A percentile compares a stretch with the other conserved stretches of the same genome.
Conservation (phyloP, 1,140 invertebrate species). For the Bombus waltoni region DNA sequence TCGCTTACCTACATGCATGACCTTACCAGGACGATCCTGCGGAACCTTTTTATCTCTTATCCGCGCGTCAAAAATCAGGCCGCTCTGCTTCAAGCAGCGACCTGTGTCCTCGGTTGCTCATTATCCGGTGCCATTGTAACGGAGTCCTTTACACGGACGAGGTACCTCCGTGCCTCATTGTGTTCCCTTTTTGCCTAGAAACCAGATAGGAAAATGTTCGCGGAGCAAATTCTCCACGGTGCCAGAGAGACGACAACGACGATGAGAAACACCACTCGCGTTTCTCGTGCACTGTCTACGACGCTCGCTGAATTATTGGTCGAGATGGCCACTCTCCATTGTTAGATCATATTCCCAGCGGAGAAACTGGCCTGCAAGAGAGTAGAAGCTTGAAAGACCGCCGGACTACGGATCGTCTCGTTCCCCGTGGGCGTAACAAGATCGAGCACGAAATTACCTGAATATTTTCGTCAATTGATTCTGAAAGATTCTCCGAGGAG, state of each 20-base stretch:
- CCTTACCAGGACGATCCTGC: too few species aligned
- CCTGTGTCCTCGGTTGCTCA: not conserved
- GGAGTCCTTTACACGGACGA: not conserved
- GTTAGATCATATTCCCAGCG: slow-evolving; percentile 53
- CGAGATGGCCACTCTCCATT: slow-evolving; percentile 59
- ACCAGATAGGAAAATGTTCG: not conserved
- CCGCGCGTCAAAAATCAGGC: too few species aligned
- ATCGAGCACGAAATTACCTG: slow-evolving; percentile 40
- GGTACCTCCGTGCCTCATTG: not conserved
- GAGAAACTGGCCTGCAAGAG: not conserved
- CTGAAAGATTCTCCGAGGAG: not conserved
- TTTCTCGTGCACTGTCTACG: slow-evolving; percentile 27
- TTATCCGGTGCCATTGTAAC: not conserved
- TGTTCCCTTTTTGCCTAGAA: not conserved
- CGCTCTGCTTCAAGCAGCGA: too few species aligned
- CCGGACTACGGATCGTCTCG: not conserved
- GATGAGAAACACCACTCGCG: not conserved
- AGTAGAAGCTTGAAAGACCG: not conserved
- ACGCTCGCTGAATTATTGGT: slow-evolving; percentile 60
- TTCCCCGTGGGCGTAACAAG: slow-evolving; percentile 47
- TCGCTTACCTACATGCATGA: too few species aligned
- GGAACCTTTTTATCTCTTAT: slow-evolving; percentile 18
- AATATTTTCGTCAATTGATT: slow-evolving; percentile 59
- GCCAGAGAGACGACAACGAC: not conserved
- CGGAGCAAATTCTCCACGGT: too few species aligned